Percentiles rank a stretch among this genome's conserved stretches.
Conservation (phyloP, 2,888 invertebrate species). For the Chymomyza caudatula region DNA sequence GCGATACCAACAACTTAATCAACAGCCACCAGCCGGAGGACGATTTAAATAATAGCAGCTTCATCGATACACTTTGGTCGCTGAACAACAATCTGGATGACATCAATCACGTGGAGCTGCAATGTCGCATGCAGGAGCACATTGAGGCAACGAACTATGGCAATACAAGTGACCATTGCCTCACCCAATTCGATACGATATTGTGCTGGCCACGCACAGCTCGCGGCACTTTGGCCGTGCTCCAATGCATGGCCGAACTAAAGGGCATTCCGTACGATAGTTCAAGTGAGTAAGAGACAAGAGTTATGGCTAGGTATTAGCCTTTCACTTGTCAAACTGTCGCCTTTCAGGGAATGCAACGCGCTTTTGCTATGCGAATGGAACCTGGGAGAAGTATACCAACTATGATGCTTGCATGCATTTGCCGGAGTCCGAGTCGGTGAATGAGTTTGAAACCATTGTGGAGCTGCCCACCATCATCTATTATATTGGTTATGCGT, state of each 20-base stretch:
- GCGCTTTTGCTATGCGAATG: constrained; percentile 85
- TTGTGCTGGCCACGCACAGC: constrained; percentile 91
- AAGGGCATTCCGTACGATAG: constrained; percentile 89
- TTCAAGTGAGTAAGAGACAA: constrained; percentile 84
- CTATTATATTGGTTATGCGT: constrained; percentile 90
- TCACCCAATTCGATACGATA: constrained; percentile 85
- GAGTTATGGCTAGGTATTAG: not conserved
- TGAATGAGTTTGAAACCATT: constrained; percentile 79
- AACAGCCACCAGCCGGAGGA: constrained; percentile 15
- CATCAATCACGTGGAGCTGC: constrained; percentile 74
- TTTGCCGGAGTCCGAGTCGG: constrained; percentile 80
- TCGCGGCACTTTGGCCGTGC: constrained; percentile 83
- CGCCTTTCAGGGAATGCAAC: constrained; percentile 88
- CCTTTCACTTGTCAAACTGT: not conserved
- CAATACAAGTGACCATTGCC: constrained; percentile 79
- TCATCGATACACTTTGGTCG: constrained; percentile 40
- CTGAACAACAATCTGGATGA: constrained; percentile 60
- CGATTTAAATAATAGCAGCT: constrained; percentile 22
- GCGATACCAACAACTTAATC: constrained; percentile 15
- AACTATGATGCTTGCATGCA: constrained; percentile 85
- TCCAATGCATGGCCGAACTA: constrained; percentile 89
- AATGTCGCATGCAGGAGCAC: constrained; percentile 75
- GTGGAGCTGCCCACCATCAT: constrained; percentile 86
- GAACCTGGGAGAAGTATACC: constrained; percentile 90
- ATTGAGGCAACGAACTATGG: constrained; percentile 70